Evolutionary conservation across 2,113 vertebrate species (phyloP).

Genomic region (Gobio gobio): DNA sequence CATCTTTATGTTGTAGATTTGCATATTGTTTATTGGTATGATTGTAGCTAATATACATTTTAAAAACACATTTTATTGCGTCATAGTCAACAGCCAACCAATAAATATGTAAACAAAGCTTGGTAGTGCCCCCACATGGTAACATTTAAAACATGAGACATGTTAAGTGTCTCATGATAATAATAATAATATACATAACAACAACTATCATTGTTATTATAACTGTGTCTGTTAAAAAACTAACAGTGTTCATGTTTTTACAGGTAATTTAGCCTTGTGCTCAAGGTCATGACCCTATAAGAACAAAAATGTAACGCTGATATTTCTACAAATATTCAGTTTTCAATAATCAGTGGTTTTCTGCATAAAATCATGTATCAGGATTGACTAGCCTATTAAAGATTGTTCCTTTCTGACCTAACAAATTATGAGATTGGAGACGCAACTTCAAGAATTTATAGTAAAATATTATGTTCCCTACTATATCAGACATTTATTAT

Average conservation of each 20-base stretch:
- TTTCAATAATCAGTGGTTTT: no score
- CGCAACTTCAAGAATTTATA: no score
- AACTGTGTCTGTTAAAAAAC: no score
- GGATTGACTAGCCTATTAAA: no score
- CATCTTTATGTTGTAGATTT: not conserved
- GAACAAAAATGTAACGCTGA: no score
- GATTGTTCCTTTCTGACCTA: not conserved
- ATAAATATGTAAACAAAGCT: not conserved
- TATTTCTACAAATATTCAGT: no score
- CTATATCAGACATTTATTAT: not conserved
- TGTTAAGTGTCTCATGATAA: not conserved
- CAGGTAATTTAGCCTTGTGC: not conserved
- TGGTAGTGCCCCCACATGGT: not conserved
- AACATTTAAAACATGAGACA: not conserved
- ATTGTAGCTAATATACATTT: not conserved
- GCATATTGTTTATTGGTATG: not conserved
- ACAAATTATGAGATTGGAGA: not conserved
- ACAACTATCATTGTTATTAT: no score
- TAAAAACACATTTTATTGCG: not conserved
- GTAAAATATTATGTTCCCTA: no score
- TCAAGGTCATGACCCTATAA: not conserved
- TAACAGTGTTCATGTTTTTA: no score
- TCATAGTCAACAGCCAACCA: not conserved
- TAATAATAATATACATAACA: no score
- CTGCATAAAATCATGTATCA: no score